Evolutionary conservation across 2,113 vertebrate genomes (phyloP).

Genomic region (Archocentrus centrarchus): DNA sequence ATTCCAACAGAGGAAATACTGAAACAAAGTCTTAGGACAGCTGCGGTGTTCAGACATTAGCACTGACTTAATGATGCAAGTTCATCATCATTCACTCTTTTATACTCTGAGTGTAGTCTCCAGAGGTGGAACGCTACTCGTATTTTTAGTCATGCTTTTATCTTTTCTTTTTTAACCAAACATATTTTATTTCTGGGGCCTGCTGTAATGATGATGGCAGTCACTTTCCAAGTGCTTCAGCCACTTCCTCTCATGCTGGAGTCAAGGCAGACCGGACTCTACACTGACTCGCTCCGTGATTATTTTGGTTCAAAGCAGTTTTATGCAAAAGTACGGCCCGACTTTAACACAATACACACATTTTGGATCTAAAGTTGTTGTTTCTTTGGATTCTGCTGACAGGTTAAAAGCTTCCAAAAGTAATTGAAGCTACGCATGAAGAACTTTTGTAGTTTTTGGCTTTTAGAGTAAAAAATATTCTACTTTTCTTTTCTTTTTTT

Average conservation of each 20-base stretch:
- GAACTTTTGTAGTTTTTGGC: accelerated
- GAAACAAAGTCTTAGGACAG: background rate
- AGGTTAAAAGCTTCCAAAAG: background rate
- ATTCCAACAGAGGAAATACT: background rate
- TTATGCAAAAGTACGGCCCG: background rate
- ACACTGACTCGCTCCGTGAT: background rate
- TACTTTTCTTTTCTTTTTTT: no score
- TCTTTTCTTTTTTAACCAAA: background rate
- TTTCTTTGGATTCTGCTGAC: accelerated
- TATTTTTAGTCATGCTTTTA: background rate
- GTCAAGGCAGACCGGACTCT: no score
- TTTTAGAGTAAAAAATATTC: background rate
- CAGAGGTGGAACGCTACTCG: background rate
- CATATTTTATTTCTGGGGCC: background rate
- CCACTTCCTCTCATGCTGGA: no score
- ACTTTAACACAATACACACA: accelerated
- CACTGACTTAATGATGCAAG: background rate
- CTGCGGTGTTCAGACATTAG: no score
- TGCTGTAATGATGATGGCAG: no score
- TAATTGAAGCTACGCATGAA: accelerated
- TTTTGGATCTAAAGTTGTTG: background rate
- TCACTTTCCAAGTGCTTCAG: no score
- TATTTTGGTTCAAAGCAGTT: background rate
- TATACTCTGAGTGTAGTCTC: background rate
- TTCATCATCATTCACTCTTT: background rate